Conservation (phyloP, 2,113 vertebrate species). For the Neolamprologus falcicula region DNA sequence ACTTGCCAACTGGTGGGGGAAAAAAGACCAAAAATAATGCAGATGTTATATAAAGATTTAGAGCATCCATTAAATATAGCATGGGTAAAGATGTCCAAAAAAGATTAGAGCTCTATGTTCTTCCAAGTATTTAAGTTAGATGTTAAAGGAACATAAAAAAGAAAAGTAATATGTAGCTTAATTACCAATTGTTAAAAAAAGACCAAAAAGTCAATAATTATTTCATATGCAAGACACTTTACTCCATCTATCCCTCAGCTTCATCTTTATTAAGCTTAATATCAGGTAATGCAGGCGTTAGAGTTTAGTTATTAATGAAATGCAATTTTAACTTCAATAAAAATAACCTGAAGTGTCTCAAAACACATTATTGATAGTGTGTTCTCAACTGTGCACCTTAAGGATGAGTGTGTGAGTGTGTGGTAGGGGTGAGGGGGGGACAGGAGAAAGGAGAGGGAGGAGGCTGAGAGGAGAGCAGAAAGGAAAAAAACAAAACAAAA, state of each 20-base stretch:
- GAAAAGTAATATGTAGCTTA: background rate
- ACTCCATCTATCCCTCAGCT: background rate
- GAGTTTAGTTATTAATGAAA: background rate
- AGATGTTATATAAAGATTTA: background rate
- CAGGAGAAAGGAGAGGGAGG: background rate
- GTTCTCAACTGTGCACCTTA: constrained; percentile 43
- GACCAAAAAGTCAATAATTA: background rate
- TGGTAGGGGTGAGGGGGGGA: background rate
- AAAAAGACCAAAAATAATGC: background rate
- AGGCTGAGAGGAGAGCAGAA: background rate
- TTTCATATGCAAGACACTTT: background rate
- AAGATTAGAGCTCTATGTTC: background rate
- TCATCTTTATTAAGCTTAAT: background rate
- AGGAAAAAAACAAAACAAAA: background rate
- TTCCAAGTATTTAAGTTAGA: background rate
- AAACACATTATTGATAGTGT: background rate
- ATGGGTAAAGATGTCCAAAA: background rate
- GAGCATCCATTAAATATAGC: background rate
- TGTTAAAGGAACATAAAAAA: background rate
- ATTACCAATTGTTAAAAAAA: background rate
- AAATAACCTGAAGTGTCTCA: background rate
- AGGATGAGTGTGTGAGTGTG: background rate
- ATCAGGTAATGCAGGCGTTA: background rate
- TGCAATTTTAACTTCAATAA: background rate
- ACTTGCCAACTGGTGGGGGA: background rate